Base-by-base conservation (phyloP, 1,140 invertebrate genomes). In the Euura saliciscinereae region DNA sequence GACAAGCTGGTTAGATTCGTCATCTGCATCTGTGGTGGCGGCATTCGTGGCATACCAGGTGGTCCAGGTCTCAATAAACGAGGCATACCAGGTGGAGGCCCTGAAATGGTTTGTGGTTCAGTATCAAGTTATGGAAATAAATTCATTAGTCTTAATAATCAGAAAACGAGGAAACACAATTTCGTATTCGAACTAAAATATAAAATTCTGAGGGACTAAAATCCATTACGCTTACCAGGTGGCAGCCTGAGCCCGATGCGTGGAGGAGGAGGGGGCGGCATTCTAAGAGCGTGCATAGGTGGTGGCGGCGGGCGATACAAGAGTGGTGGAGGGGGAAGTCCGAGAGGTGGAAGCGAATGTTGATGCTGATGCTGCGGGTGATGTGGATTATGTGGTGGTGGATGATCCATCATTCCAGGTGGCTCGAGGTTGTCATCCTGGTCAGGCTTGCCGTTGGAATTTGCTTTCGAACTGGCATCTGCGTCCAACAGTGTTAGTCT, bases 261-360 rank as follows among this genome's bases (percentile, higher is more conserved):
- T 74, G 85, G 89, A 59, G 84, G 88, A 44, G 91, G 91, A 10
- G 91, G 87, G 51, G 90, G 87, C 28, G 91, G 91, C 80, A 91
- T 88, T 72, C 90, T 83, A 2, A 87, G 75, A 78, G 51, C 51
- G 51, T 87, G 86, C 74, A 87, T 78, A 4, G 85, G 85, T 0
- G 85, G 85, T 6, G 90, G 89, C 45, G 89, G 87, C 68, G 86
- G 87, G 75, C 88, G 79, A 75, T 85, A 84, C 76, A 83, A 69
- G 74, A 86, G 72, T 66, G 84, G 78, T 66, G 84, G 86, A 13
- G 91, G 89, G n/a, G 88, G 88, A 69, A 90, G 78, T 45, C 88
- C 84, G 83, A 90, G 89, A 46, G 84, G 83, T 4, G 89, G 88
- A 76, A 89, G 87, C 10, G 82, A 68, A 43, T 82, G 84, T 73